Evolutionary conservation across 2,888 invertebrate genomes (phyloP).

Genomic region (Cephonodes hylas): DNA sequence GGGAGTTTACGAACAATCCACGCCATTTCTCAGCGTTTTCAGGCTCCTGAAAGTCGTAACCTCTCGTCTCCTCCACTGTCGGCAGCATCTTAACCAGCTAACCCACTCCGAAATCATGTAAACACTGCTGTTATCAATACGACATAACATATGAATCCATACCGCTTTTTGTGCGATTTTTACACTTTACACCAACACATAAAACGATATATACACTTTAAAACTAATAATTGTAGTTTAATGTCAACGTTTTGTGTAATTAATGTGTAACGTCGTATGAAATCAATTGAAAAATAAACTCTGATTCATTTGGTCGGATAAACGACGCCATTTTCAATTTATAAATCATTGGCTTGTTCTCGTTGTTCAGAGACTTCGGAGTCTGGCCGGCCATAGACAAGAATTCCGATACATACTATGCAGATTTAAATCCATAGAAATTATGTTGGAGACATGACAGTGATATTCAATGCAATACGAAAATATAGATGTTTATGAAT

Average conservation of each 20-base stretch:
- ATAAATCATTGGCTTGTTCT: constrained; percentile 37
- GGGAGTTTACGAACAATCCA: constrained; percentile 91
- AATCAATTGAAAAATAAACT: constrained; percentile 57
- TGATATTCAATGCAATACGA: too few species aligned
- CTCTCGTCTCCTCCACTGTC: constrained; percentile 78
- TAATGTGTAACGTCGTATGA: constrained; percentile 28
- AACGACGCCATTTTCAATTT: constrained; percentile 79
- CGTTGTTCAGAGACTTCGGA: constrained; percentile 17
- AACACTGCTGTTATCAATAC: constrained; percentile 49
- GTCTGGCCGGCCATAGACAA: constrained; percentile 26
- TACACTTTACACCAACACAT: constrained; percentile 37
- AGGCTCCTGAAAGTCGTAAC: constrained; percentile 92
- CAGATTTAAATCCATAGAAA: too few species aligned
- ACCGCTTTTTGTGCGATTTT: constrained; percentile 47
- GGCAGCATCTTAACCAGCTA: constrained; percentile 71
- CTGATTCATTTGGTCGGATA: constrained; percentile 71
- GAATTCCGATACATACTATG: not conserved
- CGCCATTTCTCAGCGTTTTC: constrained; percentile 96
- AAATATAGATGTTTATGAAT: not conserved
- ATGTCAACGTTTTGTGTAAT: constrained; percentile 12
- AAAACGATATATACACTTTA: constrained; percentile 33
- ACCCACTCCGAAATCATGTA: constrained; percentile 61
- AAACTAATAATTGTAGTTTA: constrained; percentile 15
- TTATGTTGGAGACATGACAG: too few species aligned
- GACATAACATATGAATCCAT: constrained; percentile 58